Evolutionary conservation across 2,113 vertebrate species (phyloP), one percentile per base, ranked within the genome.

Genomic region (Hemiprocne comata): DNA sequence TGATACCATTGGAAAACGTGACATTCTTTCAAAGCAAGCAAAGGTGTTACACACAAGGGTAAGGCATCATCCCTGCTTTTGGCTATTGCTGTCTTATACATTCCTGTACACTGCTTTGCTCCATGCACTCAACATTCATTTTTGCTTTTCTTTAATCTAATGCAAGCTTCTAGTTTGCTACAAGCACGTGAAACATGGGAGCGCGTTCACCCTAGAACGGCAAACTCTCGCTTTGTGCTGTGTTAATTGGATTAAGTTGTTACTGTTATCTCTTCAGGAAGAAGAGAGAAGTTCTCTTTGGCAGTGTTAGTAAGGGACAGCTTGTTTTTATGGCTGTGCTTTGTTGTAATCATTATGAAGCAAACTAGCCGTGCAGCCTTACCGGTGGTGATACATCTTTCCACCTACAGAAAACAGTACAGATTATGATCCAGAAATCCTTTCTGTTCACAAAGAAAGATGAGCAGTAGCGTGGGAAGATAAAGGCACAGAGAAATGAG

Each of bases 1-100:
- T 80, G 94, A 84, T 93, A 89, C 78, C 87, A 88, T 64, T 83
- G 69, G 90, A 86, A 95, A 96, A 81, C 61, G 73, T 77, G 91
- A 25, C 58, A 70, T 95, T 90, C 70, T 87, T 90, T 89, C 70
- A 92, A 77, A 93, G 73, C 54, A 93, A 95, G 84, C 66, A 87
- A 87, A 89, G 88, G 42, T 66, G 28, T 70, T 89, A 44, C 77
- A 55, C 95, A 89, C 73, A 2, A 60, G 71, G 94, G 44, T 53
- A 33, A 74, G 54, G 66, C 81, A 85, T 78, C 83, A 54, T 89
- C 85, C 79, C 70, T 72, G 70, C 73, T 94, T 86, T 85, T 96
- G 94, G 48, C 82, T 33, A 15, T 55, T 55, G 34, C 72, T 93
- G 80, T 57, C 61, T 90, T 64, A 5, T 55, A 31, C 33, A 13